These are phyloP conservation scores for Typhlichthys eigenmanni DNA, from an alignment of 2,797 vertebrate genomes.

Conservation along the genomic window DNA sequence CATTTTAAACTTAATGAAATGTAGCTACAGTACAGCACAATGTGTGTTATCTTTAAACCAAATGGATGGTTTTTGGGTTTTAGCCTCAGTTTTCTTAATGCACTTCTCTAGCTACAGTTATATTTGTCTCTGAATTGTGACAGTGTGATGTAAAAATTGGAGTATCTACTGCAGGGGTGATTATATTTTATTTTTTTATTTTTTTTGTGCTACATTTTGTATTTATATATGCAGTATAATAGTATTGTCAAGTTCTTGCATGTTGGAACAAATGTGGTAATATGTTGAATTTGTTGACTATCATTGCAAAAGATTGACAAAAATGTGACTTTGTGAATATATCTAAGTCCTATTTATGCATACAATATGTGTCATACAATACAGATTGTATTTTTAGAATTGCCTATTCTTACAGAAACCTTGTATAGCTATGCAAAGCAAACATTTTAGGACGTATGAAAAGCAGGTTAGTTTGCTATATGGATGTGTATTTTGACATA, in stretches of 20 bases:
- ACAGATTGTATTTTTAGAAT: conserved; percentile 31
- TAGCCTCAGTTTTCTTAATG: no score
- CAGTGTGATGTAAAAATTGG: conserved; percentile 18
- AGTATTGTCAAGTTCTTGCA: conserved; percentile 46
- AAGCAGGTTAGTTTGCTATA: conserved; percentile 15
- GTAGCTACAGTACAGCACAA: no score
- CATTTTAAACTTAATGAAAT: no score
- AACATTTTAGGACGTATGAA: conserved; percentile 4
- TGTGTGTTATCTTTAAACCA: no score
- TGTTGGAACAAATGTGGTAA: conserved; percentile 44
- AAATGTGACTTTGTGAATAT: conserved; percentile 12
- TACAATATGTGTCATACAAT: conserved; percentile 14
- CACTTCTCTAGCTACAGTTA: neutral
- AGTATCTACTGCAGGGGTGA: conserved; percentile 27
- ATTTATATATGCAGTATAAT: conserved; percentile 25
- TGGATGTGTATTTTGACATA: conserved; percentile 56
- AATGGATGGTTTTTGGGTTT: no score
- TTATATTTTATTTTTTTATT: conserved; percentile 25
- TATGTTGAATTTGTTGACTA: conserved; percentile 24
- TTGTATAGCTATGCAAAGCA: conserved; percentile 1
- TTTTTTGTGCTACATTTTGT: conserved; percentile 20
- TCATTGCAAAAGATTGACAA: conserved; percentile 20
- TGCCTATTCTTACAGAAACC: conserved; percentile 34
- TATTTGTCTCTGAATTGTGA: conserved; percentile 29
- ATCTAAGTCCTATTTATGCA: conserved; percentile 44